phyloP scores from a whole-genome alignment of 1,140 invertebrate genomes.

The Chionoecetes opilio region DNA sequence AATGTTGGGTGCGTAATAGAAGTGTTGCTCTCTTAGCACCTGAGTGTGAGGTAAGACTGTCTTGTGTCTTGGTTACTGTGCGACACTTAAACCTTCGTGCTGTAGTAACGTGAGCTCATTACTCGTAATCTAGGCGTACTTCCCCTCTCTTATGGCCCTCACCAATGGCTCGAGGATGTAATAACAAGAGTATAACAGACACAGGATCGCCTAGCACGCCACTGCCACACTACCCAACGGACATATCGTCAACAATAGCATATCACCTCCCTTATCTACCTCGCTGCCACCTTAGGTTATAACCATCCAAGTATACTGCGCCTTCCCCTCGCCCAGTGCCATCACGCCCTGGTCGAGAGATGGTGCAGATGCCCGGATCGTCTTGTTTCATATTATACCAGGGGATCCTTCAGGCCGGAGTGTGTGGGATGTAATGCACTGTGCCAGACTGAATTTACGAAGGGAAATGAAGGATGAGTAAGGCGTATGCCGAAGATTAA shows the following conservation, averaged over 20 bases:
- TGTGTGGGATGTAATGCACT: slow-evolving; percentile 6
- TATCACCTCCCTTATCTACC: slow-evolving; percentile 1
- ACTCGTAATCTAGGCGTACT: background rate
- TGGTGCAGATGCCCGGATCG: background rate
- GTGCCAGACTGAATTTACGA: background rate
- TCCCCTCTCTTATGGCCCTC: background rate
- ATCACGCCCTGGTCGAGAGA: too few species aligned
- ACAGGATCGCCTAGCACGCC: background rate
- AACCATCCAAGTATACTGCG: slow-evolving; percentile 6
- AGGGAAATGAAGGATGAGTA: background rate
- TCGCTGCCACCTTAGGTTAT: background rate
- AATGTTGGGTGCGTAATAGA: too few species aligned
- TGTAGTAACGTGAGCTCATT: too few species aligned
- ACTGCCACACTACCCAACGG: background rate
- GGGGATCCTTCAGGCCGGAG: slow-evolving; percentile 2
- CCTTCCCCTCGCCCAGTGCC: background rate
- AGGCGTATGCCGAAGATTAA: background rate
- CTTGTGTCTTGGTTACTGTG: too few species aligned
- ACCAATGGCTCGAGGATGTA: background rate
- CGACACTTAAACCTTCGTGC: too few species aligned
- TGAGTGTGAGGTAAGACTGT: too few species aligned
- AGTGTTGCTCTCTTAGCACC: too few species aligned
- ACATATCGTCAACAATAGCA: slow-evolving; percentile 17
- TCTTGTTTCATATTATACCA: slow-evolving; percentile 2
- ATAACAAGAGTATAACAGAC: background rate